Base-by-base conservation (phyloP, 2,888 invertebrate genomes). In the Acleris emargana region DNA sequence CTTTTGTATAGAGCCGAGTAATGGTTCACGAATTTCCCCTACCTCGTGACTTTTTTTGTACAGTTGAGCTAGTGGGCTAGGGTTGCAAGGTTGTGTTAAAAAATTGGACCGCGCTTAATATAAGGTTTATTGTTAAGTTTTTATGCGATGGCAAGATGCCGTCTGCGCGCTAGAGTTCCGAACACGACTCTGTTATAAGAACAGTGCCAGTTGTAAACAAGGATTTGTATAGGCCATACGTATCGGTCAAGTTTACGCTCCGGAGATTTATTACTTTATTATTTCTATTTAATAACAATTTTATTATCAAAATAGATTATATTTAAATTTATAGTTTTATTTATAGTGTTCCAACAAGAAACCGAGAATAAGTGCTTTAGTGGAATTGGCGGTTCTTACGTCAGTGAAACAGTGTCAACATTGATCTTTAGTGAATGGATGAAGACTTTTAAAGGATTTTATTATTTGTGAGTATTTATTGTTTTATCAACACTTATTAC, bases 151-250 rank as follows among this genome's bases (percentile, higher is more conserved):
- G 79, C 78, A 81, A 85, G 85, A 89, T 88, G 85, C 87, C 87
- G 81, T 83, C 86, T 86, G 84, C 81, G 76, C 79, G 82, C 85
- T 88, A 88, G 87, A 79, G 85, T 79, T 78, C 82, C 74, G 81
- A 83, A 80, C 85, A 83, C 86, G 82, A 83, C 74, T 83, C 82
- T 88, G 82, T 82, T 86, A 84, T 91, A 89, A 89, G 88, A 83
- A 86, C 87, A 84, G 82, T 92, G 91, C 87, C 93, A 93, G 93
- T 93, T 88, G 91, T 92, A 91, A 92, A 90, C 91, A 93, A 91
- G 93, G 86, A 88, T 91, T 90, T 90, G 93, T 91, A 88, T 91
- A 88, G 91, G 82, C 87, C 84, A 88, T 88, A 93, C 93, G 93
- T 90, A 88, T 88, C 87, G 85, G 78, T 81, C 83, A 85, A 81